Evolutionary conservation across 2,113 vertebrate genomes (phyloP), one percentile per base, ranked within the genome.

Genomic region (Jaculus jaculus): DNA sequence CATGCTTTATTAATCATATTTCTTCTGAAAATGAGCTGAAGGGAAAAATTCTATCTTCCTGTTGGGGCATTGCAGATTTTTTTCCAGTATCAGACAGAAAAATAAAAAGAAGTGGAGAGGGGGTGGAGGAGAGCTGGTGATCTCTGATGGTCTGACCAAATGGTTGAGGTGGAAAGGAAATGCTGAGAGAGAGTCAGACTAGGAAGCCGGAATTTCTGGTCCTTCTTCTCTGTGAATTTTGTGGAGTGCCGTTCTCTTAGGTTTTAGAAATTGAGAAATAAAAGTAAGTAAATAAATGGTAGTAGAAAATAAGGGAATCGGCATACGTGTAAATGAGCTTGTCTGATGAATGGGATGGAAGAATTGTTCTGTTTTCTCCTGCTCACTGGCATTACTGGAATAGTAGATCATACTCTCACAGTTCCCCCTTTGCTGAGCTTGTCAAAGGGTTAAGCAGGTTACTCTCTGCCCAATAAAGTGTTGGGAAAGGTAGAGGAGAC

Each of bases 1-100:
- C 72, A 97, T 97, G 97, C 98, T 97, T 98, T 98, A 98, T 98
- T 98, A 98, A 98, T 97, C 89, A 30, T 94, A 87, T 97, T 97
- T 96, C 96, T 87, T 97, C 96, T 96, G 98, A 98, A 98, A 97
- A 97, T 96, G 92, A 98, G 90, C 92, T 95, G 90, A 97, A 94
- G 85, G 90, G 83, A 95, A 95, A 95, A 97, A 97, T 90, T 97
- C 80, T 96, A 24, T 93, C 91, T 51, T 91, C 39, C 85, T 96
- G 89, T 96, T 74, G 90, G 92, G 93, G 89, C 90, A 93, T 88
- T 96, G 96, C 65, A 84, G 94, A 93, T 95, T 89, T 87, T 92
- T 71, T 97, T 96, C 93, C 90, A 96, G 73, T 96, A 94, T 89
- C 97, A 83, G 93, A 3, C 0, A 24, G 28, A 16, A 47, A n/a